phyloP scores from a whole-genome alignment of 2,797 vertebrate genomes.

The Triplophysa yarkandensis region DNA sequence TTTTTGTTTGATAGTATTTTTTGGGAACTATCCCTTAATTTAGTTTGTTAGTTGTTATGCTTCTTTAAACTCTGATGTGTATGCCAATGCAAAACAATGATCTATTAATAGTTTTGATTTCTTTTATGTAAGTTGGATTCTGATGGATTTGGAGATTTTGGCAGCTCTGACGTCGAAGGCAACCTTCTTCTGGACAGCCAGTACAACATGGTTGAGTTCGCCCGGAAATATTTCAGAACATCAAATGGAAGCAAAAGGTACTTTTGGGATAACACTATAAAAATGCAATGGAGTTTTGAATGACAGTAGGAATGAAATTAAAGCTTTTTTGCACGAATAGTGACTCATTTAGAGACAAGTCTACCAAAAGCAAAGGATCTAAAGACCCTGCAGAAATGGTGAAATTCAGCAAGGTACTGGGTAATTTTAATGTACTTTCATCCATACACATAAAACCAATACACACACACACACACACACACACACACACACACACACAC shows the following conservation, averaged over 20 bases:
- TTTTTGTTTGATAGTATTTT: no score
- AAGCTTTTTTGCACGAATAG: slow-evolving; percentile 57
- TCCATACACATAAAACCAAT: no score
- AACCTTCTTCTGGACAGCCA: slow-evolving; percentile 65
- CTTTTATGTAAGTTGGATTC: slow-evolving; percentile 55
- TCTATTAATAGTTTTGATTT: background rate
- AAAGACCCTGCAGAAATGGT: slow-evolving; percentile 72
- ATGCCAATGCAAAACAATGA: background rate
- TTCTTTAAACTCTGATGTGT: no score
- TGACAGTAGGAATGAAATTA: slow-evolving; percentile 57
- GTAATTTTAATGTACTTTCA: background rate
- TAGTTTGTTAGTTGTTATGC: no score
- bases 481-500: background rate
- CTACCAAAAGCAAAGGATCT: slow-evolving; percentile 66
- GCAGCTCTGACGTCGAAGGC: slow-evolving; percentile 61
- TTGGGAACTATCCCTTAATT: no score
- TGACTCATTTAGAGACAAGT: slow-evolving; percentile 70
- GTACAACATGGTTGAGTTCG: slow-evolving; percentile 88
- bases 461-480: background rate
- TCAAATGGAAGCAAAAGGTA: slow-evolving; percentile 63
- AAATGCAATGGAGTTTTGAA: background rate
- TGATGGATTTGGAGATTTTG: slow-evolving; percentile 61
- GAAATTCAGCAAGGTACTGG: slow-evolving; percentile 80
- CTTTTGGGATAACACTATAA: slow-evolving; percentile 1
- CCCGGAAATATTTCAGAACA: slow-evolving; percentile 87